A percentile compares a stretch with the other conserved stretches of the same genome.
Evolutionary conservation across 2,888 invertebrate species (phyloP).

Genomic region (Platycheirus albimanus): DNA sequence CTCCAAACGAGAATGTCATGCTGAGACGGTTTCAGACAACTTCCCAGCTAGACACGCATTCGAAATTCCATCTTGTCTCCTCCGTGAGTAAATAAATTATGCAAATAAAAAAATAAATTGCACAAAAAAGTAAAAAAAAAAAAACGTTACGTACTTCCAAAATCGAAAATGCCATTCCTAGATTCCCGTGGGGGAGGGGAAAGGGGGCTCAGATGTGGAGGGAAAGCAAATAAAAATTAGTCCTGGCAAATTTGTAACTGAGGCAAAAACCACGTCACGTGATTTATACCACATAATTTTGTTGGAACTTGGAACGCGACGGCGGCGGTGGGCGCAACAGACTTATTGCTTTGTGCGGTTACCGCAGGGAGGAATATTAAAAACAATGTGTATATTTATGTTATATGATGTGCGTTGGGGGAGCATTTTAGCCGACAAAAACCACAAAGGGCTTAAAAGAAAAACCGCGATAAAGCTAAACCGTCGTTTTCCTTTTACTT

Average conservation of each 20-base stretch:
- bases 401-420: conserved; percentile 22
- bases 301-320: too few relatives aligned
- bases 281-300: conserved; percentile 66
- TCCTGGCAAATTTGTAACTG: conserved; percentile 59
- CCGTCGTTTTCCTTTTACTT: conserved; percentile 71
- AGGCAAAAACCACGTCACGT: conserved; percentile 34
- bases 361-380: conserved; percentile 62
- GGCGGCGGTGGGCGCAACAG: too few relatives aligned
- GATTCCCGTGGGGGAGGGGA: background rate
- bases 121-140: conserved; percentile 39
- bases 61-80: conserved; percentile 31
- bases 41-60: conserved; percentile 61
- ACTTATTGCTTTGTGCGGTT: conserved; percentile 47
- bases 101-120: conserved; percentile 44
- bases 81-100: conserved; percentile 45
- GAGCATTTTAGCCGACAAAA: conserved; percentile 53
- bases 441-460: conserved; percentile 64
- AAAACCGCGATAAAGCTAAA: conserved; percentile 74
- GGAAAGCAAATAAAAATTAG: conserved; percentile 51
- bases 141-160: conserved; percentile 21
- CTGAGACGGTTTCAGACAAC: conserved; percentile 6
- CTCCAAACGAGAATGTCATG: conserved; percentile 11
- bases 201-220: background rate
- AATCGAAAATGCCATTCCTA: conserved; percentile 7
- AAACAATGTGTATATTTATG: conserved; percentile 48